phyloP scores from a whole-genome alignment of 2,797 vertebrate genomes.

The Champsocephalus esox region DNA sequence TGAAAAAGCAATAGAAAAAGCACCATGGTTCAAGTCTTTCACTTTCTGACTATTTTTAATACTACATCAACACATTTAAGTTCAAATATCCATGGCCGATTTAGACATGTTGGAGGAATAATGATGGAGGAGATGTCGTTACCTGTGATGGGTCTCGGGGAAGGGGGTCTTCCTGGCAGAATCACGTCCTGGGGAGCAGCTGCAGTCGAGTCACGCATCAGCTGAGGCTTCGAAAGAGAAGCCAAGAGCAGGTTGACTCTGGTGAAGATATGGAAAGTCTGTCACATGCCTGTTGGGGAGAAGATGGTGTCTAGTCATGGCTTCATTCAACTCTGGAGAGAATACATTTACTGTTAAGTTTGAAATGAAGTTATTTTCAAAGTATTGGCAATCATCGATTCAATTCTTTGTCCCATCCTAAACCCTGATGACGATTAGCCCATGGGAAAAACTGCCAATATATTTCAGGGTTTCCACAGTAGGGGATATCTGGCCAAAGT shows the following conservation, averaged over 20 bases:
- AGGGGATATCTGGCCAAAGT: no score
- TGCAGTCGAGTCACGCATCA: constrained; percentile 39
- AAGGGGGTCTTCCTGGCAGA: constrained; percentile 37
- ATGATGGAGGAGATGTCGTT: constrained; percentile 45
- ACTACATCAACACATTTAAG: constrained; percentile 57
- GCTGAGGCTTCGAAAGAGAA: constrained; percentile 10
- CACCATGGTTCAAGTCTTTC: constrained; percentile 40
- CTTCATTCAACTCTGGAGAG: not conserved
- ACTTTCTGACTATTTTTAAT: constrained; percentile 45
- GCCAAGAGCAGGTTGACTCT: constrained; percentile 18
- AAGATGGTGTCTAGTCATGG: not conserved
- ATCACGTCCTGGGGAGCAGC: constrained; percentile 40
- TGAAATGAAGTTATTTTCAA: no score
- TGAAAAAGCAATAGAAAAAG: constrained; percentile 41
- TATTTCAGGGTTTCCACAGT: no score
- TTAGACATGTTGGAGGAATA: constrained; percentile 46
- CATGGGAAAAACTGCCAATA: no score
- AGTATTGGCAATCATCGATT: no score
- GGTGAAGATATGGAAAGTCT: not conserved
- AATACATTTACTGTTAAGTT: not conserved
- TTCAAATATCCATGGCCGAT: constrained; percentile 48
- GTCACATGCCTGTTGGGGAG: constrained; percentile 3
- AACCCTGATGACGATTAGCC: no score
- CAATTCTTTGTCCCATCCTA: no score
- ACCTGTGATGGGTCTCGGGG: constrained; percentile 49